These are phyloP conservation scores for Eueides isabella DNA, from an alignment of 1,140 invertebrate genomes.

Conservation along the genomic window DNA sequence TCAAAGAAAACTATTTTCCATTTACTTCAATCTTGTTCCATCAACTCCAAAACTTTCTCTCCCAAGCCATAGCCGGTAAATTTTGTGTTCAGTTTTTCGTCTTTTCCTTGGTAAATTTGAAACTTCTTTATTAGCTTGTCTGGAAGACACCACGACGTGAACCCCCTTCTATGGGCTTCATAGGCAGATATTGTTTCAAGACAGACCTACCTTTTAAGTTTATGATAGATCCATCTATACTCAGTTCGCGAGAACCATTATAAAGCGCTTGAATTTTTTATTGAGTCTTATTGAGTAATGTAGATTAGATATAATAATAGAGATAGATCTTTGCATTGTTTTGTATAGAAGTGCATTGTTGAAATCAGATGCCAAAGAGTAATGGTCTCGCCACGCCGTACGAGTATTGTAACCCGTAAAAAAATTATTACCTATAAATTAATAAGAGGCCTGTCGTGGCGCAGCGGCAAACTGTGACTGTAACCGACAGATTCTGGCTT, in stretches of 20 bases:
- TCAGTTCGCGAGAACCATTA: slow-evolving; percentile 47
- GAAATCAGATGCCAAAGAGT: slow-evolving; percentile 50
- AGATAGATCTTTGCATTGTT: slow-evolving; percentile 51
- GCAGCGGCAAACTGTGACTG: no score
- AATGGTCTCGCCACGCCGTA: slow-evolving; percentile 47
- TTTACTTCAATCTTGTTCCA: slow-evolving; percentile 52
- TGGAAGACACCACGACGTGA: slow-evolving; percentile 70
- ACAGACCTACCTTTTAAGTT: slow-evolving; percentile 62
- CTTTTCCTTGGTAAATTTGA: slow-evolving; percentile 73
- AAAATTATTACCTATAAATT: slow-evolving; percentile 61
- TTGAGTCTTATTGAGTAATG: slow-evolving; percentile 54
- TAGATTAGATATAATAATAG: slow-evolving; percentile 47
- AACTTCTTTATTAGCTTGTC: slow-evolving; percentile 72
- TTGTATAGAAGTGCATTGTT: slow-evolving; percentile 49
- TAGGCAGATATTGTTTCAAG: slow-evolving; percentile 75
- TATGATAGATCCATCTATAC: slow-evolving; percentile 67
- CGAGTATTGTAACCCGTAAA: slow-evolving; percentile 53
- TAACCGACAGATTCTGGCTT: no score
- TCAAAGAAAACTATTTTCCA: slow-evolving; percentile 63
- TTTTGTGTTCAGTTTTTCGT: slow-evolving; percentile 48
- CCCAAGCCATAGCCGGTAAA: slow-evolving; percentile 58
- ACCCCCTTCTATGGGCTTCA: slow-evolving; percentile 79
- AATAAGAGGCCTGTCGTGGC: no score
- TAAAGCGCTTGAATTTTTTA: slow-evolving; percentile 45
- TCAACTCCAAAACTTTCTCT: slow-evolving; percentile 56